These are phyloP conservation scores for Hymenopus coronatus DNA, from an alignment of 2,888 invertebrate species.

Conservation along the genomic window DNA sequence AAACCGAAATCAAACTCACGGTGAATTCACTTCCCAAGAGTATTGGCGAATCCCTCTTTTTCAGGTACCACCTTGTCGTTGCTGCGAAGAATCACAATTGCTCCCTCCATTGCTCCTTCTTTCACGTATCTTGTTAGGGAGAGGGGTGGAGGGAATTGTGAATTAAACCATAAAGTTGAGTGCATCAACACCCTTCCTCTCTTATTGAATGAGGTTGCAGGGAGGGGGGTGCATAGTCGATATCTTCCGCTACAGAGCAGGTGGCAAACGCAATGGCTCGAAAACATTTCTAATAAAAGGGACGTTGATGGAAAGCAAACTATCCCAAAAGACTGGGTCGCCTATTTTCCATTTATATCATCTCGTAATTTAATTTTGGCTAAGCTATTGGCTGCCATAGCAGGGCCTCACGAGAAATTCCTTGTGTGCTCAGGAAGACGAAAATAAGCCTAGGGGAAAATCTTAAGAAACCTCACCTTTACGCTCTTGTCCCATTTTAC, in stretches of 20 bases:
- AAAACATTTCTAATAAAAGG: conserved; percentile 2
- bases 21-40: too few species aligned
- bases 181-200: neutral
- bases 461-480: neutral
- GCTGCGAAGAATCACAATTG: neutral
- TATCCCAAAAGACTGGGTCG: neutral
- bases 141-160: neutral
- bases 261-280: neutral
- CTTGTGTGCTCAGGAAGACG: neutral
- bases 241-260: neutral
- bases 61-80: neutral
- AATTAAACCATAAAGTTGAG: neutral
- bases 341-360: neutral
- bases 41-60: neutral
- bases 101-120: neutral
- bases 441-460: neutral
- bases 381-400: neutral
- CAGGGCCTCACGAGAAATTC: neutral
- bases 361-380: neutral
- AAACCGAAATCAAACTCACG: neutral
- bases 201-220: neutral
- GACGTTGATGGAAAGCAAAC: neutral
- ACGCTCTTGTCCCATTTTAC: too few species aligned
- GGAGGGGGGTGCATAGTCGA: neutral
- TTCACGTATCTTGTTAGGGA: neutral